Evolutionary conservation across 1,140 invertebrate species (phyloP).

Genomic region (Campoletis sonorensis): DNA sequence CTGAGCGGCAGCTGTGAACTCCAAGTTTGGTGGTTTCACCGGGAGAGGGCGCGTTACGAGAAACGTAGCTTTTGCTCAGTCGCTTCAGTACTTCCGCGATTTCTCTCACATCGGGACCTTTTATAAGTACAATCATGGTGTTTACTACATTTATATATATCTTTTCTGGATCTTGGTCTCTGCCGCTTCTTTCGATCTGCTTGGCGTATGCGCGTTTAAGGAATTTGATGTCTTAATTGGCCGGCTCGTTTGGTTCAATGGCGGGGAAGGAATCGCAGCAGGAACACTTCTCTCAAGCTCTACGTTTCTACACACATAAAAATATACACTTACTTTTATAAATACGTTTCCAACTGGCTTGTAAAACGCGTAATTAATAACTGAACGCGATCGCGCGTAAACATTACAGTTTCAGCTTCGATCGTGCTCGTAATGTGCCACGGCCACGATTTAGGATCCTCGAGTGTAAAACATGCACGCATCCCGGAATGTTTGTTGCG

Average conservation of each 20-base stretch:
- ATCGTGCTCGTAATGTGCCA: conserved; percentile 17
- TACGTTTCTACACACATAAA: not conserved
- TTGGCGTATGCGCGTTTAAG: conserved; percentile 56
- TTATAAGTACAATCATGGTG: conserved; percentile 24
- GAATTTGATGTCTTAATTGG: conserved; percentile 73
- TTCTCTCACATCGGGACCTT: conserved; percentile 21
- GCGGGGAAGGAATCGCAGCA: conserved; percentile 16
- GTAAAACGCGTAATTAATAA: conserved; percentile 35
- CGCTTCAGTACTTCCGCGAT: not conserved
- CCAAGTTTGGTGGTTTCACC: conserved; percentile 65
- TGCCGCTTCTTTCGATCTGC: conserved; percentile 36
- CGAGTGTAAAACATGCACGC: not conserved
- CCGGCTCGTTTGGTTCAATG: conserved; percentile 48
- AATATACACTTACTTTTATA: not conserved
- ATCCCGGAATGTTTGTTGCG: not conserved
- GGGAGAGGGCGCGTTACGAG: not conserved
- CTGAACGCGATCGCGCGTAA: not conserved
- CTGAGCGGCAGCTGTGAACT: conserved; percentile 69
- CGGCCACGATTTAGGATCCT: not conserved
- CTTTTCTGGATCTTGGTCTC: conserved; percentile 14
- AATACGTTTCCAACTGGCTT: not conserved
- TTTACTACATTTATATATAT: conserved; percentile 51
- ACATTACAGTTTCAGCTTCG: not conserved
- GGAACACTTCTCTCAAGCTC: conserved; percentile 3
- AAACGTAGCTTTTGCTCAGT: conserved; percentile 18